Percentiles rank a stretch among this genome's conserved stretches.
phyloP scores from a whole-genome alignment of 2,113 vertebrate species.

The Eptesicus fuscus region DNA sequence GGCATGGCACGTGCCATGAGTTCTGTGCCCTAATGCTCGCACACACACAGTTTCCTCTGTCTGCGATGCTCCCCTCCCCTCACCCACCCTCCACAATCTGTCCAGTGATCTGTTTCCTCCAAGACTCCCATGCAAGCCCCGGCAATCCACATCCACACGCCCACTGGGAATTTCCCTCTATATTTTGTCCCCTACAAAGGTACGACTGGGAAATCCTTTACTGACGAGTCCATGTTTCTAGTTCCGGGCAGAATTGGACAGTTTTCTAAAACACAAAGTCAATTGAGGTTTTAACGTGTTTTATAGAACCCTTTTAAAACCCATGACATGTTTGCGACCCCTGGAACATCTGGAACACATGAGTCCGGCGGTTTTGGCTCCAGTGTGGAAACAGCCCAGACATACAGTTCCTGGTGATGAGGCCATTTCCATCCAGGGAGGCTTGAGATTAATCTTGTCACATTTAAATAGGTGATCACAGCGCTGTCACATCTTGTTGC shows the following conservation, averaged over 20 bases:
- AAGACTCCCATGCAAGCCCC: background rate
- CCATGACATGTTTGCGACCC: background rate
- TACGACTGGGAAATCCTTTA: background rate
- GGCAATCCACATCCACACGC: background rate
- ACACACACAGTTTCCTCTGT: background rate
- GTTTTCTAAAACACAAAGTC: background rate
- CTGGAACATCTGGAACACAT: conserved; percentile 25
- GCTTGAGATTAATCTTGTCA: background rate
- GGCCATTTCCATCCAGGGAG: background rate
- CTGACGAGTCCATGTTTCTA: background rate
- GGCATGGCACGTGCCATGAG: fast-evolving
- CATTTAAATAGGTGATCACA: background rate
- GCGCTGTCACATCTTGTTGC: background rate
- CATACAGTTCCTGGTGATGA: background rate
- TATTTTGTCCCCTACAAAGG: background rate
- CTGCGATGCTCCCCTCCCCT: fast-evolving
- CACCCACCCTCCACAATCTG: background rate
- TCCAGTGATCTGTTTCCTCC: background rate
- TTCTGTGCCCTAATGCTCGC: fast-evolving
- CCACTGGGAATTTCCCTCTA: background rate
- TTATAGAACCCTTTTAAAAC: conserved; percentile 22
- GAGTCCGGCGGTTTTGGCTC: background rate
- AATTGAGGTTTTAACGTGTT: conserved; percentile 25
- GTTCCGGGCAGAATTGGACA: background rate
- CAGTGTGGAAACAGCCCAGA: background rate